Base-by-base conservation (phyloP, 2,113 vertebrate species). In the Petrocephalus microphthalmus region DNA sequence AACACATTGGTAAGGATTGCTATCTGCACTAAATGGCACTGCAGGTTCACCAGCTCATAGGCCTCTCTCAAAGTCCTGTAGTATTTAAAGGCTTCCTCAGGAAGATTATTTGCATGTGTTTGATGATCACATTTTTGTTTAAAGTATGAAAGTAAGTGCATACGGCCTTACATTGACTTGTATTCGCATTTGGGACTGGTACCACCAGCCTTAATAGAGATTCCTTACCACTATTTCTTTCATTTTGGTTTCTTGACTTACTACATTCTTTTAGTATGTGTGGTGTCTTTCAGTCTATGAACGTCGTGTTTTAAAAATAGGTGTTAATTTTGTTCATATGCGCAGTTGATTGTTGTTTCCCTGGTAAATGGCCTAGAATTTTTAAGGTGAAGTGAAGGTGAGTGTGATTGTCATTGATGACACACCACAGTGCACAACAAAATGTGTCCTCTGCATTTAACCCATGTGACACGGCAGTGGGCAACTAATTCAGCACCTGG, bases 1-100 rank as follows among this genome's bases (percentile, higher is more conserved):
- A 99, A 95, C 93, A 98, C 96, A 20, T 94, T 97, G 97, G 98
- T 99, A 95, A 93, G 7, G 52, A 8, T 47, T 33, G 84, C 33
- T 15, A 42, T 33, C 49, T 78, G 5, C 2, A 78, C 33, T 42
- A 29, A 29, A 78, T 78, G 5, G 33, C 71, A 17, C 33, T 78
- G 17, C 17, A 19, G 33, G 17, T 33, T 42, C 29, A 78, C 71
- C 60, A 67, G 60, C 10, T 29, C 25, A 0, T 67, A 67, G n/a
- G 25, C 25, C 10, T 67, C 60, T 52, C 8, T 52, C 8, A 54
- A 54, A 53, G 52, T 67, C 25, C 25, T n/a, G 25, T 15, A 54
- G 60, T 67, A 67, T 67, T 67, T 67, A 67, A 67, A 67, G 60
- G 60, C 60, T 67, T 29, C 25, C 29, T 67, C n/a, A 64, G n/a